Percentiles rank a stretch among this genome's conserved stretches.
Conservation (phyloP, 2,113 vertebrate species). For the Coturnix japonica region DNA sequence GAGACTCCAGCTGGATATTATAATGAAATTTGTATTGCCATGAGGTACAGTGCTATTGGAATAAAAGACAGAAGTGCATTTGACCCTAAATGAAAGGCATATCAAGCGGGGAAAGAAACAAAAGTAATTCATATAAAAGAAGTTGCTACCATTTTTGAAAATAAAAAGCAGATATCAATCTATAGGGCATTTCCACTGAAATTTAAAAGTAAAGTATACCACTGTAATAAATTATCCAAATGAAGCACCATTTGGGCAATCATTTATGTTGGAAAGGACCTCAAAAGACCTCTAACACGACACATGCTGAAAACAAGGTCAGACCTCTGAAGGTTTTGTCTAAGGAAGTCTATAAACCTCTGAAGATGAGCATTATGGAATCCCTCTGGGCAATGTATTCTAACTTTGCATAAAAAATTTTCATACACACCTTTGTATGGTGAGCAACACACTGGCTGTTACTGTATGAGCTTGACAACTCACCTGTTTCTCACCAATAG, state of each 20-base stretch:
- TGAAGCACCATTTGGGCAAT: not conserved
- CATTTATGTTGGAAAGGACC: not conserved
- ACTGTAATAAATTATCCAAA: not conserved
- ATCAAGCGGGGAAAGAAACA: not conserved
- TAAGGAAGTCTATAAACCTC: not conserved
- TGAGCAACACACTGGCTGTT: not conserved
- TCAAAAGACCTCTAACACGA: not conserved
- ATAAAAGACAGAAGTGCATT: not conserved
- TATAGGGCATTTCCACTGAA: not conserved
- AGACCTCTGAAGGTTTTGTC: not conserved
- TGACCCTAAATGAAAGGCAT: not conserved
- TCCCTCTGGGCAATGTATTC: not conserved
- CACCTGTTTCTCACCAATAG: not conserved
- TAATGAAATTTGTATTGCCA: not conserved
- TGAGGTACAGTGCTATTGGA: not conserved
- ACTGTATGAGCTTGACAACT: not conserved
- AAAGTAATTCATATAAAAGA: not conserved
- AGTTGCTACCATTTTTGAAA: not conserved
- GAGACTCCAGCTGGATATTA: not conserved
- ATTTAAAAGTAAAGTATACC: not conserved
- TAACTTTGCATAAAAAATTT: not conserved
- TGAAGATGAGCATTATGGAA: not conserved
- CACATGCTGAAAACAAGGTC: not conserved
- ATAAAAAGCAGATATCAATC: not conserved
- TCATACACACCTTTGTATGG: not conserved